Percentiles rank a stretch among this genome's conserved stretches.
phyloP scores from a whole-genome alignment of 2,888 invertebrate genomes.

The Pammene fasciana region DNA sequence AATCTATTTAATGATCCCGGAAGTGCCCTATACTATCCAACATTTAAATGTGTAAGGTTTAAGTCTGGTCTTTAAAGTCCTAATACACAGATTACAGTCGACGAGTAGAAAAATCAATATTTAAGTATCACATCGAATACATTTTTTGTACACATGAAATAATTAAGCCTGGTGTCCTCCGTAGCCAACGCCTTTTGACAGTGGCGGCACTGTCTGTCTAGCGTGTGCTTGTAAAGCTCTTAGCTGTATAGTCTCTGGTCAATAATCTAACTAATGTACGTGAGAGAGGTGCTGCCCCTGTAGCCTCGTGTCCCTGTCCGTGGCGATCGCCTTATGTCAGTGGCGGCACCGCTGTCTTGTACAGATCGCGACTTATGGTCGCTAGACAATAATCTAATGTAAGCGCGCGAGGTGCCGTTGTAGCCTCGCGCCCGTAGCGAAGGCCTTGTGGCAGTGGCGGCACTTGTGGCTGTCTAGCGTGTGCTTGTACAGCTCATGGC shows the following conservation, averaged over 20 bases:
- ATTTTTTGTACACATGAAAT: too few species aligned
- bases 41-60: too few species aligned
- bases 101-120: too few species aligned
- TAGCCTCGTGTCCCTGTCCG: constrained; percentile 48
- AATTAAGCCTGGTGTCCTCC: neutral
- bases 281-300: constrained; percentile 54
- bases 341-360: constrained; percentile 51
- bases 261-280: constrained; percentile 46
- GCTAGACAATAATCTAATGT: constrained; percentile 44
- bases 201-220: neutral
- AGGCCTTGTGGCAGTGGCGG: constrained; percentile 57
- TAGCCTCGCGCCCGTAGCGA: constrained; percentile 52
- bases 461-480: constrained; percentile 53
- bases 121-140: too few species aligned
- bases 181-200: neutral
- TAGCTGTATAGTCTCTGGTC: neutral
- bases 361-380: neutral
- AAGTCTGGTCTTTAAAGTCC: too few species aligned
- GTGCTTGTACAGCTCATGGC: constrained; percentile 62
- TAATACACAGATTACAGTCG: too few species aligned
- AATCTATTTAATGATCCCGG: too few species aligned
- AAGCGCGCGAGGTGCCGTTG: constrained; percentile 54
- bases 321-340: constrained; percentile 53
- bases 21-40: too few species aligned
- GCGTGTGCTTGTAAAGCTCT: neutral